These are phyloP conservation scores for Drosophila albomicans DNA, from an alignment of 1,140 invertebrate species.

Conservation along the genomic window DNA sequence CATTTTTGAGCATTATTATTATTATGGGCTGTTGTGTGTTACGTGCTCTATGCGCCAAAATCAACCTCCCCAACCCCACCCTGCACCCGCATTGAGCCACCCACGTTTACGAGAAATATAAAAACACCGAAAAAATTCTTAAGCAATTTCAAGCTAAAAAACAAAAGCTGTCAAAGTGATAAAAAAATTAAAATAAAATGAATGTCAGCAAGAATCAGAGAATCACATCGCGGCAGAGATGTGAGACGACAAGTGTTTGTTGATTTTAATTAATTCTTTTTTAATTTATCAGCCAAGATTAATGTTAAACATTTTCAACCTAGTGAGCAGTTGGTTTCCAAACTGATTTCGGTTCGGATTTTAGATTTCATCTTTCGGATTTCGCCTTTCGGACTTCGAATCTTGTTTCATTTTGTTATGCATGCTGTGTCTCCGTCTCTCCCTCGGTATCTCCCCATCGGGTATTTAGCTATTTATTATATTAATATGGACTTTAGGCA, in stretches of 20 bases:
- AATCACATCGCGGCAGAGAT: conserved; percentile 21
- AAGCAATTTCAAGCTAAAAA: conserved; percentile 33
- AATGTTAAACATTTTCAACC: conserved; percentile 76
- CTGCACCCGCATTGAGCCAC: conserved; percentile 23
- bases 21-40: conserved; percentile 60
- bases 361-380: conserved; percentile 26
- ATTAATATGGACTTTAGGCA: conserved; percentile 72
- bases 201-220: conserved; percentile 34
- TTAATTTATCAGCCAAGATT: conserved; percentile 82
- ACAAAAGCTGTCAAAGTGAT: conserved; percentile 57
- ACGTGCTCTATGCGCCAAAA: conserved; percentile 71
- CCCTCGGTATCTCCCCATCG: neutral
- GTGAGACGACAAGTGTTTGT: conserved; percentile 59
- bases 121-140: conserved; percentile 30
- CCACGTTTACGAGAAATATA: conserved; percentile 39
- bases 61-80: conserved; percentile 38
- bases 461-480: conserved; percentile 64
- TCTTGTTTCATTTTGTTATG: conserved; percentile 34
- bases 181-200: conserved; percentile 55
- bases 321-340: conserved; percentile 59
- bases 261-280: conserved; percentile 77
- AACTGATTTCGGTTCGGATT: conserved; percentile 59
- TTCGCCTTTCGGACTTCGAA: conserved; percentile 33
- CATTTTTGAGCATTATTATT: conserved; percentile 54
- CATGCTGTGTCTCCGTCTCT: neutral